Conservation (phyloP, 1,140 invertebrate species). For the Penaeus japonicus region DNA sequence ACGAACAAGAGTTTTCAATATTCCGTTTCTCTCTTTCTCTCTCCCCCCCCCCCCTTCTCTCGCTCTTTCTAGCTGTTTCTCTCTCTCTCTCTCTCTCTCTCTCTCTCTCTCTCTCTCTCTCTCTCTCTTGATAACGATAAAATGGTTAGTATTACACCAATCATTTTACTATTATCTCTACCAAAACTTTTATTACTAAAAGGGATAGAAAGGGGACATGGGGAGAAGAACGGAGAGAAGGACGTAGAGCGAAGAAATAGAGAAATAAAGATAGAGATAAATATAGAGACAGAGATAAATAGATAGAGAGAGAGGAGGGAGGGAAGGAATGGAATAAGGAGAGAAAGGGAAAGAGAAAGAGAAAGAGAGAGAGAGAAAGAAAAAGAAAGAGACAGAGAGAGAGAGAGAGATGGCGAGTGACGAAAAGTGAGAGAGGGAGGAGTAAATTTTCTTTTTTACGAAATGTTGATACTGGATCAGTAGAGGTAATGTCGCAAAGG, state of each 20-base stretch:
- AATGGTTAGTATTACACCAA: too few species aligned
- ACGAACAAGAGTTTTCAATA: too few species aligned
- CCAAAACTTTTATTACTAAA: neutral
- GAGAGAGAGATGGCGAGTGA: neutral
- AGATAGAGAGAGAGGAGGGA: neutral
- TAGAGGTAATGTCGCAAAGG: too few species aligned
- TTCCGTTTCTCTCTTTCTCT: neutral
- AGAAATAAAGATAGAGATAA: too few species aligned
- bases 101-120: too few species aligned
- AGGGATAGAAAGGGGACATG: neutral
- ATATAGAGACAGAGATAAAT: too few species aligned
- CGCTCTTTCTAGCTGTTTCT: neutral
- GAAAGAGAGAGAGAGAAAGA: neutral
- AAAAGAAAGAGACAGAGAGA: neutral
- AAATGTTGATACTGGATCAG: too few species aligned
- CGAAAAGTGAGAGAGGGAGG: too few species aligned
- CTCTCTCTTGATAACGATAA: too few species aligned
- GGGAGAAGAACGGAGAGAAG: neutral
- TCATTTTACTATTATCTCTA: too few species aligned
- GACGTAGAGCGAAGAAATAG: neutral
- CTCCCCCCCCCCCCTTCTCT: neutral
- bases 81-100: too few species aligned
- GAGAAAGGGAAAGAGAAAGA: neutral
- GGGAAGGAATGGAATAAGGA: neutral
- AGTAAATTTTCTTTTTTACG: too few species aligned